phyloP scores from a whole-genome alignment of 2,113 vertebrate genomes.

The Odontophorus gujanensis region DNA sequence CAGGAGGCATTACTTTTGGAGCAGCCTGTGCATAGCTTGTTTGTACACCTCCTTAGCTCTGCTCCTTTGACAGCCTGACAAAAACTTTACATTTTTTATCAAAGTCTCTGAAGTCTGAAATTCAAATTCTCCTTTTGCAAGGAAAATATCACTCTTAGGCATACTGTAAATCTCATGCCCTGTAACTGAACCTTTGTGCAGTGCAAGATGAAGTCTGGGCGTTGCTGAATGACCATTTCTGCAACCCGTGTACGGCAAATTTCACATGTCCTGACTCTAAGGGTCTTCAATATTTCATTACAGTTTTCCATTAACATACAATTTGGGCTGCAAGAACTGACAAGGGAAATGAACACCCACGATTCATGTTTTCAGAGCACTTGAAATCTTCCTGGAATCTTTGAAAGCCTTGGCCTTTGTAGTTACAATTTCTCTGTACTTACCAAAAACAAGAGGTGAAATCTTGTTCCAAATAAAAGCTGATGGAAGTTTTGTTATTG shows the following conservation, averaged over 20 bases:
- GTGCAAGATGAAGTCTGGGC: background rate
- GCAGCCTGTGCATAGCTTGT: background rate
- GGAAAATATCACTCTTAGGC: background rate
- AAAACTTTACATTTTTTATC: background rate
- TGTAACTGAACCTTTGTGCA: rapidly evolving
- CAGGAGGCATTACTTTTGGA: background rate
- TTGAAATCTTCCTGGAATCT: background rate
- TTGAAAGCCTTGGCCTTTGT: constrained; percentile 4
- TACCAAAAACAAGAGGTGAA: background rate
- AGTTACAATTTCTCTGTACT: background rate
- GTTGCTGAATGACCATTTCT: background rate
- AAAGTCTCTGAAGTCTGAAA: background rate
- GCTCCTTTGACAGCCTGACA: background rate
- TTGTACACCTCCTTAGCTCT: background rate
- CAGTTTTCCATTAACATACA: background rate
- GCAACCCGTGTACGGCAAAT: background rate
- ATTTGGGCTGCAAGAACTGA: background rate
- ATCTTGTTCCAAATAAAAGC: background rate
- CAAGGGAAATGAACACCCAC: background rate
- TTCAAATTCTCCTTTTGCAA: background rate
- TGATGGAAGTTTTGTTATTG: background rate
- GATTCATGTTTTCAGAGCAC: background rate
- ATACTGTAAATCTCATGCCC: background rate
- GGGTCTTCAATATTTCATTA: background rate
- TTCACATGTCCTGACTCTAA: background rate